Base-by-base conservation (phyloP, 2,888 invertebrate species). In the Polia nebulosa region DNA sequence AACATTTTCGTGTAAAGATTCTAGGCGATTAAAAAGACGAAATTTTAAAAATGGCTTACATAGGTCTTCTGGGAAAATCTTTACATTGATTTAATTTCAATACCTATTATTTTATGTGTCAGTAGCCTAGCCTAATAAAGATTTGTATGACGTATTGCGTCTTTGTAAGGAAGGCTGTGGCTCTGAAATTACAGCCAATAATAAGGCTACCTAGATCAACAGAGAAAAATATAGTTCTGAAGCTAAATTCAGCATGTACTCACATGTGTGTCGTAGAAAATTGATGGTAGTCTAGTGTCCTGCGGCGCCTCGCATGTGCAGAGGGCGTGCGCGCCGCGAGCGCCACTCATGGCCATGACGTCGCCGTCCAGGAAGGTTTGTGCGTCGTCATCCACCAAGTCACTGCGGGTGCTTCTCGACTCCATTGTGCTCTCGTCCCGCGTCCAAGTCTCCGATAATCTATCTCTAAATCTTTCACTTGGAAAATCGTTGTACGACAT, bases 401-500 rank as follows among this genome's bases (percentile, higher is more conserved):
- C 91, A 82, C 90, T 92, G 71, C 90, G 90, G 69, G 90, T 90
- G 81, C 90, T 92, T 77, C 93, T 87, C 66, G 93, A 89, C 81
- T 91, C 90, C 79, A 88, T 88, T 72, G 90, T 87, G 74, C 87
- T 89, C 79, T 92, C 93, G 63, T 93, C 93, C 65, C 92, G 89
- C 69, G 88, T 83, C 95, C 94, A 93, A 56, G 89, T 85, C 80
- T 92, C 94, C 71, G 90, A 82, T 81, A 88, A 84, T 86, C 93
- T 90, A 79, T 94, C 94, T 78, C 93, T 88, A 83, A 87, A 93
- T 71, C 95, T 88, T 77, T 95, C 96, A 81, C 90, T 94, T 70
- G 94, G 93, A 88, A 96, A 95, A 84, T 96, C 96, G 84, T 94
- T 96, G 86, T 93, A 96, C 63, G 96, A 96, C 94, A 96, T 91